phyloP scores from a whole-genome alignment of 2,113 vertebrate species.

The Carassius gibelio region DNA sequence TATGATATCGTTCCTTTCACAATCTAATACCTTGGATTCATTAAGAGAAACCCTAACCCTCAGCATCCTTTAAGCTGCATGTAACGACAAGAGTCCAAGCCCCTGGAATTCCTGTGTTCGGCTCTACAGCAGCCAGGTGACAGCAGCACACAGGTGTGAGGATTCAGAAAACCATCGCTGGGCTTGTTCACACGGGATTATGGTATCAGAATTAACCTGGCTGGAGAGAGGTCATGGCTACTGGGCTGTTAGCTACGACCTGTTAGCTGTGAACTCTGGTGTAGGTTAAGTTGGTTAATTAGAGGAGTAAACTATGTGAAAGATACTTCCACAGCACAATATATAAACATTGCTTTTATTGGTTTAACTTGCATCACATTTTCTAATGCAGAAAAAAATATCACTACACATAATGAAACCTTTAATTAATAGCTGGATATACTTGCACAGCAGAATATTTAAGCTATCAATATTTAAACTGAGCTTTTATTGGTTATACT shows the following conservation, averaged over 20 bases:
- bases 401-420: background rate
- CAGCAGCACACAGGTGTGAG: slow-evolving; percentile 55
- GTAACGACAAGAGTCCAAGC: slow-evolving; percentile 55
- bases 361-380: background rate
- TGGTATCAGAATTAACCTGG: slow-evolving; percentile 54
- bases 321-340: background rate
- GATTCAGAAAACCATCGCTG: slow-evolving; percentile 18
- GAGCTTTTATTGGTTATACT: too few relatives aligned
- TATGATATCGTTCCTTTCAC: slow-evolving; percentile 38
- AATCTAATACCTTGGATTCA: slow-evolving; percentile 45
- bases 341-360: too few relatives aligned
- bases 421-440: too few relatives aligned
- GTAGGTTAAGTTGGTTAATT: background rate
- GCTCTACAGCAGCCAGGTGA: slow-evolving; percentile 51
- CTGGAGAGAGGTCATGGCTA: slow-evolving; percentile 50
- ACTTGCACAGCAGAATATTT: too few relatives aligned
- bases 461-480: too few relatives aligned
- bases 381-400: too few relatives aligned
- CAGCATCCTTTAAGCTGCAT: slow-evolving; percentile 52
- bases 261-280: background rate
- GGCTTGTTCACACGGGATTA: slow-evolving; percentile 54
- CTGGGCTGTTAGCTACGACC: slow-evolving; percentile 20
- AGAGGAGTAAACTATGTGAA: background rate
- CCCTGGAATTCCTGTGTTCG: slow-evolving; percentile 36
- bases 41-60: slow-evolving; percentile 58